Conservation (phyloP, 1,140 invertebrate species). For the Araneus ventricosus region DNA sequence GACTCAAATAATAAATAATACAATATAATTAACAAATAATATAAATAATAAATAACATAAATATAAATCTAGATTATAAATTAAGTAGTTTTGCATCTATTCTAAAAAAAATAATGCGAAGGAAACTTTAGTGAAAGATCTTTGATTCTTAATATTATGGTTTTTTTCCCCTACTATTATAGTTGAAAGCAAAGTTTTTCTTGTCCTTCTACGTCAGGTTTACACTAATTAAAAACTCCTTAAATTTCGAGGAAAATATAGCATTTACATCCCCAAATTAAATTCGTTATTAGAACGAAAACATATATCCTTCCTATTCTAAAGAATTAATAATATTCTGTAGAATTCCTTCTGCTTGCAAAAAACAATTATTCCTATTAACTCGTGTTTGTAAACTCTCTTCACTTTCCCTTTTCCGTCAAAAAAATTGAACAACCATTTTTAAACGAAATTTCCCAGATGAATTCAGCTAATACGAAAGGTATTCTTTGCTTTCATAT, state of each 20-base stretch:
- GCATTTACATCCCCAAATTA: neutral
- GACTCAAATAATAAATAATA: no score
- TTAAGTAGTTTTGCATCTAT: no score
- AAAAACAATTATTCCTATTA: slow-evolving; percentile 57
- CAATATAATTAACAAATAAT: no score
- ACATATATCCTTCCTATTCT: neutral
- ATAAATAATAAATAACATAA: no score
- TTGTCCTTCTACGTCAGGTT: no score
- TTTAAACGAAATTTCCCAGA: slow-evolving; percentile 3
- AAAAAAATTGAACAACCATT: slow-evolving; percentile 23
- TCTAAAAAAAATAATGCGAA: no score
- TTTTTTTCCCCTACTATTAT: no score
- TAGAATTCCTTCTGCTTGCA: neutral
- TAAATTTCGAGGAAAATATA: neutral
- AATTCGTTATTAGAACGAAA: slow-evolving; percentile 17
- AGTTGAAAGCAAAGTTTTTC: no score
- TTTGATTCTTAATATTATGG: no score
- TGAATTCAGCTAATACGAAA: slow-evolving; percentile 11
- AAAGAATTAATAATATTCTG: slow-evolving; percentile 34
- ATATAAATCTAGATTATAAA: no score
- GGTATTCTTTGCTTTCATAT: neutral
- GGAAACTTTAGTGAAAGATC: no score
- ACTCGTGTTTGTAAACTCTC: neutral
- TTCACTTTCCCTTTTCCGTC: neutral
- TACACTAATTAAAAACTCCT: no score